Evolutionary conservation across 2,888 invertebrate species (phyloP), one percentile per base, ranked within the genome.

Genomic region (Linyphia triangularis): DNA sequence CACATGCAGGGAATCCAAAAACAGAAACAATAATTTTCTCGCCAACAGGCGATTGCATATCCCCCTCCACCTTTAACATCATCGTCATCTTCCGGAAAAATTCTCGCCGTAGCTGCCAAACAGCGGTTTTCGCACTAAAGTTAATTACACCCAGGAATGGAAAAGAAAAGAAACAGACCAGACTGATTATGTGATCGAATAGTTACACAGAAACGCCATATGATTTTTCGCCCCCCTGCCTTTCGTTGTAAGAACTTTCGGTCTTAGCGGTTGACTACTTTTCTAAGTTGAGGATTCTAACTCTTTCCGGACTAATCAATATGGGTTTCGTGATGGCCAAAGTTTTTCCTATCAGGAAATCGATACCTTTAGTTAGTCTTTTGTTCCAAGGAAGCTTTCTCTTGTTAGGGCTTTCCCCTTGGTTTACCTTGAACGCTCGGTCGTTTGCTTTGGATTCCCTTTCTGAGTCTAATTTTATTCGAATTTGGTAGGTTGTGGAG

Each of bases 151-250:
- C 63, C n/a, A 72, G 82, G 61, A 72, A 61, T 19, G 30, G 81
- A 61, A 30, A 57, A 37, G 61, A 43, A 51, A 67, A 81, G 70
- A 61, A 82, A 57, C 51, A 63, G 61, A 19, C 37, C 16, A 24
- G 37, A 33, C 72, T 82, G 82, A 82, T 82, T 82, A 82, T 82
- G 82, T 37, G 70, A 63, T 63, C 72, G 61, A 63, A 82, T 72
- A 61, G 67, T 67, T 33, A 67, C 67, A 67, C 22, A 33, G 67
- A 72, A 40, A 43, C 40, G 43, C 33, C 67, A 19, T 67, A 67
- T 67, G 67, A 67, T 67, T 70, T 70, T 70, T 40, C 28, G 6
- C 28, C 13, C 28, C 69, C 37, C 28, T 65, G n/a, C 28, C 30
- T 28, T 24, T 65, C 7, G 19, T 28, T 13, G 37, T 22, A 40